Evolutionary conservation across 1,140 invertebrate species (phyloP), one percentile per base, ranked within the genome.

Genomic region (Bradynema listronoti): DNA sequence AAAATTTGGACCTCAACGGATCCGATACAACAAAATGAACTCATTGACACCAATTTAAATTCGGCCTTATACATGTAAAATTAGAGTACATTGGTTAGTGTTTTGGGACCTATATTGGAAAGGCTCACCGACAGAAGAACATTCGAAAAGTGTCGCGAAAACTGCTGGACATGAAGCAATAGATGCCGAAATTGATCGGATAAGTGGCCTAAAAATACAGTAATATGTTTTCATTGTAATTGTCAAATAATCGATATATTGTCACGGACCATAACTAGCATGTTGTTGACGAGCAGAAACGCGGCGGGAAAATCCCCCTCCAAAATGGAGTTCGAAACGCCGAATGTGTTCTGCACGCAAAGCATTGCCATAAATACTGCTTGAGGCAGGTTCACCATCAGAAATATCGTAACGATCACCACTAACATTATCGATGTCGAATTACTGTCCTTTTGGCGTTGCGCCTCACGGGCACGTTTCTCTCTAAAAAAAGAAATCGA

Each of bases 101-200:
- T 39, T 11, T 11, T 11, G 36, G 19, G 36, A 11, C 11, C 36
- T 39, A 11, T 39, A 39, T 19, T 11, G 11, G 36, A 24, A 67
- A 4, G 71, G 25, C 16, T 61, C 42, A 45, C 59, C 57, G 55
- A 54, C 64, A 73, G 47, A 93, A 92, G 2, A 93, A 81, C 69
- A 89, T 86, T 69, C 89, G 89, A 80, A 93, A 94, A 0, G 90
- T 93, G 78, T 91, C 88, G 30, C 90, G 81, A 76, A 94, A 94
- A 75, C 91, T 88, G 24, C 88, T 82, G 46, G 87, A 90, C 91
- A 93, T 94, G 4, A 89, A 89, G 77, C 90, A 93, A 77, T 94
- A 94, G 60, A 94, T 92, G 53, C 89, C 89, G 73, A 94, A 94
- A 79, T 94, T 93, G 55, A 93, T 87, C 0, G 90, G 90, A 80